Evolutionary conservation across 2,113 vertebrate species (phyloP), one percentile per base, ranked within the genome.

Genomic region (Ictalurus furcatus): DNA sequence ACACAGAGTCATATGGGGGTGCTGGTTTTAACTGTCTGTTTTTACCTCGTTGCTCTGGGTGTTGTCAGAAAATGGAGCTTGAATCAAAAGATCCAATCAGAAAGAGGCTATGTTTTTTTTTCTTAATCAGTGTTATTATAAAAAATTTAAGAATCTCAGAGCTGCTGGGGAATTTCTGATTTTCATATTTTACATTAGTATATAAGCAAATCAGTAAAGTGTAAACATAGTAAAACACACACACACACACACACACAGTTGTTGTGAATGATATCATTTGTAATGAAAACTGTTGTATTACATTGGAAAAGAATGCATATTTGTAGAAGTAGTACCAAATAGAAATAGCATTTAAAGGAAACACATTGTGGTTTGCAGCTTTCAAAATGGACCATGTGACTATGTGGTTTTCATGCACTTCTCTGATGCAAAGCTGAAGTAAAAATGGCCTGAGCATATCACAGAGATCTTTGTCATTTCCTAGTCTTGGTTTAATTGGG

Each of bases 381-480:
- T 74, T 87, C 71, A 85, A 65, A 69, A 21, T 59, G 65, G 63
- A 69, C 34, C 73, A 84, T 28, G 48, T 88, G 89, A 88, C 12
- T 61, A 12, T 52, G 82, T 61, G 40, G 71, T 67, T 44, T 65
- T 63, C 3, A 7, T 73, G 37, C 52, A 63, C 1, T 3, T 34
- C 48, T 73, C 52, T 88, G 48, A 11, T 84, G 54, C 5, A 52
- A 44, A 84, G 40, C 17, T 61, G 71, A 88, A 88, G 23, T 76
- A 56, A 84, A 63, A 30, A 19, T 17, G 28, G 16, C 8, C 6
- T 73, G 65, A 73, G 54, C 44, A 48, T 44, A 37, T 88, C 14
- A 67, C 44, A 4, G 17, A 58, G 30, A 79, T 6, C 44, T 71
- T 14, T 65, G 61, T 21, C 23, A 37, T 21, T 56, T 28, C 2